A percentile compares a stretch with the other conserved stretches of the same genome.
phyloP scores from a whole-genome alignment of 2,888 invertebrate species.

The Phengaris arion region DNA sequence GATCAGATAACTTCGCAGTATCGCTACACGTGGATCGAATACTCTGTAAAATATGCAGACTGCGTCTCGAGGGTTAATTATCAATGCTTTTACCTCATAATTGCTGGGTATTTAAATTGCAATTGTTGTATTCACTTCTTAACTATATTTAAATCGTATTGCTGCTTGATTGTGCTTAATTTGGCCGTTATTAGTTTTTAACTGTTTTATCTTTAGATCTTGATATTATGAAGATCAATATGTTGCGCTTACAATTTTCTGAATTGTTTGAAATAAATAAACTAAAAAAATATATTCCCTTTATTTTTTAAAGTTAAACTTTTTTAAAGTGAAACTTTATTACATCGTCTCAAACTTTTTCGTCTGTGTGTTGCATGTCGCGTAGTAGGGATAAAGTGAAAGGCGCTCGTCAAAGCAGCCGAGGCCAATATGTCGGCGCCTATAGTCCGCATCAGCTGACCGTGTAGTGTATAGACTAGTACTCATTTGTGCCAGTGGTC shows the following conservation, averaged over 20 bases:
- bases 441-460: too few relatives aligned
- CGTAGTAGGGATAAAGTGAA: too few relatives aligned
- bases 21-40: constrained; percentile 16
- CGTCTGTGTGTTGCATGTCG: too few relatives aligned
- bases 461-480: too few relatives aligned
- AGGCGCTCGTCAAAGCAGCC: too few relatives aligned
- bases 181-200: neutral
- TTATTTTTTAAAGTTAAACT: too few relatives aligned
- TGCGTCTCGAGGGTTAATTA: constrained; percentile 10
- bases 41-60: neutral
- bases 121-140: neutral
- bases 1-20: neutral
- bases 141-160: neutral
- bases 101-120: constrained; percentile 15
- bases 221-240: too few relatives aligned
- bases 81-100: constrained; percentile 3
- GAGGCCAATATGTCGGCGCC: too few relatives aligned
- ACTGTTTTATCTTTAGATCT: neutral
- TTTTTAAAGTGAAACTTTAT: too few relatives aligned
- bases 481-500: too few relatives aligned
- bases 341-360: too few relatives aligned
- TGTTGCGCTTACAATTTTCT: neutral
- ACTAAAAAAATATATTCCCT: too few relatives aligned
- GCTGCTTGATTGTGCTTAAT: neutral
- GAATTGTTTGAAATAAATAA: neutral